Evolutionary conservation across 2,113 vertebrate species (phyloP).

Genomic region (Rhea pennata): DNA sequence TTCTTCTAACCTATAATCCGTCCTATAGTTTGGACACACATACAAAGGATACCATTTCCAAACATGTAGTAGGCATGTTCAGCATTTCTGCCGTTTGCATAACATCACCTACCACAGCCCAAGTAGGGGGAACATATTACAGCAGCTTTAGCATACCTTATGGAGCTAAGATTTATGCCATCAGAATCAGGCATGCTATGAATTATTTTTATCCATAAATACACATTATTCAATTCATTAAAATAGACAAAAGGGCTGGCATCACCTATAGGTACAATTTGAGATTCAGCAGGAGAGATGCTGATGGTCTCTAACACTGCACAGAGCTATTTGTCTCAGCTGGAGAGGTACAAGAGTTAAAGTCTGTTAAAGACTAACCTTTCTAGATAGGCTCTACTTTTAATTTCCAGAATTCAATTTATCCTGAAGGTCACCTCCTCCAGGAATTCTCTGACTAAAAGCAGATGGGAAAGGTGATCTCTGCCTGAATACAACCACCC

Average conservation of each 20-base stretch:
- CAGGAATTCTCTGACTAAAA: neutral
- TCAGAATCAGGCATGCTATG: neutral
- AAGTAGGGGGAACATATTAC: neutral
- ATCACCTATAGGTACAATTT: neutral
- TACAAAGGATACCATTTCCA: neutral
- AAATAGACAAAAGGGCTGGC: neutral
- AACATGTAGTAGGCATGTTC: neutral
- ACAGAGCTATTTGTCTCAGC: neutral
- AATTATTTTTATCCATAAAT: neutral
- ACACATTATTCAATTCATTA: neutral
- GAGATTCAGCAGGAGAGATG: neutral
- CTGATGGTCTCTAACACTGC: neutral
- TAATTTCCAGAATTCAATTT: neutral
- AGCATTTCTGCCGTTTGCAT: neutral
- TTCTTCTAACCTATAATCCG: neutral
- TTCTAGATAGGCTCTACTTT: neutral
- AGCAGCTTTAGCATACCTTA: neutral
- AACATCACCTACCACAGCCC: neutral
- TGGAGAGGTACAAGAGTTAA: neutral
- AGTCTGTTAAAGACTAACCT: neutral
- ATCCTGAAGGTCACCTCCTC: neutral
- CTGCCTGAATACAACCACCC: neutral
- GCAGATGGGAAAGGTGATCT: neutral
- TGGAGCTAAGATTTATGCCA: neutral
- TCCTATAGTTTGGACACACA: neutral